Conservation (phyloP, 2,888 invertebrate species). For the Pyrrhia umbra region DNA sequence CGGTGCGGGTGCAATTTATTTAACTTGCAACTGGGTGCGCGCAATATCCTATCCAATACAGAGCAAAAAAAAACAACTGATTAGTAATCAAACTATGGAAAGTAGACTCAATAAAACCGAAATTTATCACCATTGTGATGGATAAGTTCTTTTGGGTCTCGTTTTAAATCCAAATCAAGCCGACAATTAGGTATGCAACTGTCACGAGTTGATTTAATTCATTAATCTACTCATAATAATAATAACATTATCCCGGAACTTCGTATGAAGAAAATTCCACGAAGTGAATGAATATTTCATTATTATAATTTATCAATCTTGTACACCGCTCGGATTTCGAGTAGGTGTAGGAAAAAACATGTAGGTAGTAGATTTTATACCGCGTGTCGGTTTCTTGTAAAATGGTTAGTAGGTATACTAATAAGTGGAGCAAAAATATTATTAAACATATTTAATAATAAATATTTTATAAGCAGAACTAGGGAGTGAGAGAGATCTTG, state of each 20-base stretch:
- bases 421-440: no score
- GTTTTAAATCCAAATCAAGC: not conserved
- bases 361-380: not conserved
- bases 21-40: constrained; percentile 6
- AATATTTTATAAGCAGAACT: no score
- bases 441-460: no score
- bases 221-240: constrained; percentile 27
- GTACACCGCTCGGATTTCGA: not conserved
- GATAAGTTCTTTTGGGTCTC: no score
- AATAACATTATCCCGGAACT: constrained; percentile 21
- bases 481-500: no score
- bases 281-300: constrained; percentile 38
- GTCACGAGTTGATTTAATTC: not conserved
- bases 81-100: no score
- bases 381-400: not conserved
- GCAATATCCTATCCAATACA: not conserved
- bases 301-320: constrained; percentile 27
- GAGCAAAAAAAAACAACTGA: no score
- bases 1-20: constrained; percentile 14
- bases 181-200: not conserved
- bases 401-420: not conserved
- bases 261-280: constrained; percentile 11
- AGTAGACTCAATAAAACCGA: not conserved
- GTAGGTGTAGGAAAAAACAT: not conserved
- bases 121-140: no score